Percentiles rank a stretch among this genome's conserved stretches.
phyloP scores from a whole-genome alignment of 2,888 invertebrate genomes.

The Tribolium freemani region DNA sequence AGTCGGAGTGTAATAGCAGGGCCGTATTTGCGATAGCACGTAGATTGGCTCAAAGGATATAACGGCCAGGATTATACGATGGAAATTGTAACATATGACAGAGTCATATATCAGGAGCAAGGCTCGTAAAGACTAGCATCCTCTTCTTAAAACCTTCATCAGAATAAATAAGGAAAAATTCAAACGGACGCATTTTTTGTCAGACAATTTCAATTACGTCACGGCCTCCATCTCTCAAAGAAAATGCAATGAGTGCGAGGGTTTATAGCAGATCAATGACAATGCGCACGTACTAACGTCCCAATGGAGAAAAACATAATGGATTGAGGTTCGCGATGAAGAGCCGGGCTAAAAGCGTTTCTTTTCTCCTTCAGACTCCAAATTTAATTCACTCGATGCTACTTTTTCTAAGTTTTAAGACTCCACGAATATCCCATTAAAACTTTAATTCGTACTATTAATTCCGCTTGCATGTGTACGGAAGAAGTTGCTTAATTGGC shows the following conservation, averaged over 20 bases:
- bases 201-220: conserved; percentile 41
- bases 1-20: conserved; percentile 36
- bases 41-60: conserved; percentile 55
- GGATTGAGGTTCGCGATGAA: conserved; percentile 57
- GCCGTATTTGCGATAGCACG: conserved; percentile 47
- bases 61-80: conserved; percentile 51
- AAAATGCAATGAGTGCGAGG: conserved; percentile 50
- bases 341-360: conserved; percentile 55
- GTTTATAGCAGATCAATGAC: conserved; percentile 57
- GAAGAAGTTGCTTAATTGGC: background rate
- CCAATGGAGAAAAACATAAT: conserved; percentile 55
- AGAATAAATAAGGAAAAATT: conserved; percentile 6
- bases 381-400: conserved; percentile 56
- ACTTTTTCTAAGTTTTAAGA: conserved; percentile 47
- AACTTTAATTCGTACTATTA: conserved; percentile 33
- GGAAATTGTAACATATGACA: conserved; percentile 50
- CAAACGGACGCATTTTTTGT: conserved; percentile 21
- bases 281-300: conserved; percentile 54
- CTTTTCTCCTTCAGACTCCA: conserved; percentile 50
- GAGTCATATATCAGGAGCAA: conserved; percentile 31
- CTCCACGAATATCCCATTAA: conserved; percentile 11
- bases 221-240: conserved; percentile 28
- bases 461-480: background rate
- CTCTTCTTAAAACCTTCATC: conserved; percentile 10
- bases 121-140: conserved; percentile 29